Evolutionary conservation across 2,797 vertebrate species (phyloP).

Genomic region (Pangasius mekongensis): DNA sequence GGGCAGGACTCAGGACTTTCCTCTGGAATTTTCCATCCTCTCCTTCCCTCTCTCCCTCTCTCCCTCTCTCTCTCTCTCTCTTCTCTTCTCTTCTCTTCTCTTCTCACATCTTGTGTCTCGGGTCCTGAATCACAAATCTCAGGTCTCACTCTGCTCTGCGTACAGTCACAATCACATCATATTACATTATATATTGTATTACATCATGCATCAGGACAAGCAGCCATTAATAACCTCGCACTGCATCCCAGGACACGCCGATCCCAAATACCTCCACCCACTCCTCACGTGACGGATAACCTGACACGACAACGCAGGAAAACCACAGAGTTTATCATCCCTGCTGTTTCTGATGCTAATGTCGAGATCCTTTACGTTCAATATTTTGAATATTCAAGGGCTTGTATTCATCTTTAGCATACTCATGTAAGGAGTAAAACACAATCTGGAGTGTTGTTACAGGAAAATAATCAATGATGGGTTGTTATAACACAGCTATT

Average conservation of each 20-base stretch:
- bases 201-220: background rate
- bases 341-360: background rate
- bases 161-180: background rate
- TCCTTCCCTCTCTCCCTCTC: background rate
- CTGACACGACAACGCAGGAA: background rate
- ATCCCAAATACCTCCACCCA: background rate
- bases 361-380: background rate
- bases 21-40: conserved; percentile 34
- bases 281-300: background rate
- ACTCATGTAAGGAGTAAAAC: background rate
- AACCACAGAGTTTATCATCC: background rate
- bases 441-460: background rate
- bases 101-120: background rate
- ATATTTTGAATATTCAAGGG: background rate
- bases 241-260: background rate
- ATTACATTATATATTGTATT: background rate
- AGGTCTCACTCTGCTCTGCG: background rate
- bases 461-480: background rate
- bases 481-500: background rate
- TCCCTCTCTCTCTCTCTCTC: background rate
- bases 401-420: background rate
- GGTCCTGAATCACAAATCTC: background rate
- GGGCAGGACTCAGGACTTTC: conserved; percentile 8
- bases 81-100: too few relatives aligned
- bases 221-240: background rate